Conservation (phyloP, 1,140 invertebrate species). For the Lineus longissimus region DNA sequence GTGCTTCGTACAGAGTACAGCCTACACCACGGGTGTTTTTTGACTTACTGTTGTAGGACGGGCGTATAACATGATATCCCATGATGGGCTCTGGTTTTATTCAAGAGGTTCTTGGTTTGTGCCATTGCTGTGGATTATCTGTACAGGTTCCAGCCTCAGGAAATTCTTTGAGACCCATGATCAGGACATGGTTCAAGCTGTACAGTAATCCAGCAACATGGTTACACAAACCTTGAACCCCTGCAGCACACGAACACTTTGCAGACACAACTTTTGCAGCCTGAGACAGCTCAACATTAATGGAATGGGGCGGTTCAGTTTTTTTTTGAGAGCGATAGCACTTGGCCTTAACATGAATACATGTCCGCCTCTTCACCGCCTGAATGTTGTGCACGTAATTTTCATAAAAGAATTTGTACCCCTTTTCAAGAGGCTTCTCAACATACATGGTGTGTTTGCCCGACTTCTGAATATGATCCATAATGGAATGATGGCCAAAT, state of each 20-base stretch:
- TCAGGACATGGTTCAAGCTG: not conserved
- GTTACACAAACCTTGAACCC: not conserved
- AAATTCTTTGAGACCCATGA: not conserved
- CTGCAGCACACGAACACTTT: not conserved
- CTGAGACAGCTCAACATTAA: not conserved
- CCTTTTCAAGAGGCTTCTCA: not conserved
- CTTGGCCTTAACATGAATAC: not conserved
- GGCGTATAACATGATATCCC: not conserved
- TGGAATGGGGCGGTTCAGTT: not conserved
- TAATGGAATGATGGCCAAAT: too few relatives aligned
- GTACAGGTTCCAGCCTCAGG: not conserved
- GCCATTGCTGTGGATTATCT: not conserved
- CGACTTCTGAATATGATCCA: not conserved
- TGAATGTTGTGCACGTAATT: conserved; percentile 1
- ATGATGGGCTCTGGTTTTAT: not conserved
- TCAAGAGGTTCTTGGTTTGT: not conserved
- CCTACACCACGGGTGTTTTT: too few relatives aligned
- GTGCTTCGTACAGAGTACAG: too few relatives aligned
- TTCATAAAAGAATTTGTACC: not conserved
- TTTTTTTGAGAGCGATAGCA: not conserved
- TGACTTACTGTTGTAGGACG: not conserved
- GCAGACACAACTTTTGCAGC: not conserved
- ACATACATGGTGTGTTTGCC: not conserved
- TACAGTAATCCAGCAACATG: not conserved
- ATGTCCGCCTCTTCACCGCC: not conserved